A percentile compares a stretch with the other conserved stretches of the same genome.
phyloP scores from a whole-genome alignment of 2,888 invertebrate genomes.

The Gibbula magus region DNA sequence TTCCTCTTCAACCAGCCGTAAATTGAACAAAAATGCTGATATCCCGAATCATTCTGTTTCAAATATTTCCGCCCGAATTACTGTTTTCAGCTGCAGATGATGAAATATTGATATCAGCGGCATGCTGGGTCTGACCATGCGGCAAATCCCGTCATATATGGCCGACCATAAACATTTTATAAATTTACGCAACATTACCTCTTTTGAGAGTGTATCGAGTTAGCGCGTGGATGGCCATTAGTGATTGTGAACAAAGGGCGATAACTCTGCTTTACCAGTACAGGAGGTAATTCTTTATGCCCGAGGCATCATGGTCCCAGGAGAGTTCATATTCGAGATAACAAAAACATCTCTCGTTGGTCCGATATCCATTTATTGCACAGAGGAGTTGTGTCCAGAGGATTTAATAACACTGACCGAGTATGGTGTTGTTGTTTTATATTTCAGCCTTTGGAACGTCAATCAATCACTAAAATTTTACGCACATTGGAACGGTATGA shows the following conservation, averaged over 20 bases:
- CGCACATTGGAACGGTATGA: too few species aligned
- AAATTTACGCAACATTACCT: slow-evolving; percentile 4
- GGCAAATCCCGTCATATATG: not conserved
- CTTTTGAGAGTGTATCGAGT: not conserved
- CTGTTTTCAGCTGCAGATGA: not conserved
- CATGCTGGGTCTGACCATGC: not conserved
- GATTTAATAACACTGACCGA: too few species aligned
- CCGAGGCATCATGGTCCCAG: too few species aligned
- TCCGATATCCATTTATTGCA: too few species aligned
- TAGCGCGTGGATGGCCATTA: not conserved
- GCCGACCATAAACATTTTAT: slow-evolving; percentile 2
- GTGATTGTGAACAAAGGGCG: not conserved
- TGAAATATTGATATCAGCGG: not conserved
- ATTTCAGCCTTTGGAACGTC: too few species aligned
- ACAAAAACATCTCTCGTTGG: too few species aligned
- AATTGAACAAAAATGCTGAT: not conserved
- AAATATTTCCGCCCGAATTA: not conserved
- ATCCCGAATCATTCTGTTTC: not conserved
- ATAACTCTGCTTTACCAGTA: not conserved
- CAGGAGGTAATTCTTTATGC: too few species aligned
- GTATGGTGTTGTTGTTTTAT: too few species aligned
- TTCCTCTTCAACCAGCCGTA: not conserved
- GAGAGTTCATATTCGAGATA: too few species aligned
- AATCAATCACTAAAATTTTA: too few species aligned
- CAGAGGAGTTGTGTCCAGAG: too few species aligned